Percentiles rank a stretch among this genome's conserved stretches.
Conservation (phyloP, 2,888 invertebrate species). For the Adela reaumurella region DNA sequence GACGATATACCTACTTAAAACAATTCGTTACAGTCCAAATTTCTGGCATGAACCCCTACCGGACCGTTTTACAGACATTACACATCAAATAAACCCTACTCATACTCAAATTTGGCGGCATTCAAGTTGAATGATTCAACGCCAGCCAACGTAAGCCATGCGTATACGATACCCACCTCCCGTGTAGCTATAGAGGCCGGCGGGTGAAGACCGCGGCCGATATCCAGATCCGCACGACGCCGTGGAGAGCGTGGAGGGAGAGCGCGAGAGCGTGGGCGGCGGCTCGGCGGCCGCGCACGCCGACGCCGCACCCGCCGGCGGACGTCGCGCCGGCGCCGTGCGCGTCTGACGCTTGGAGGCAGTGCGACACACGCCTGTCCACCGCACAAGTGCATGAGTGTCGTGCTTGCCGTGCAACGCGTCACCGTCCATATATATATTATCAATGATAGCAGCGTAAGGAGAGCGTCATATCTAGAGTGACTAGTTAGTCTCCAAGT, state of each 20-base stretch:
- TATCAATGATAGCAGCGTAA: too few relatives aligned
- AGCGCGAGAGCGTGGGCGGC: slow-evolving; percentile 17
- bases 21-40: too few relatives aligned
- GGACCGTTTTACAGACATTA: too few relatives aligned
- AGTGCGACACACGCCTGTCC: slow-evolving; percentile 48
- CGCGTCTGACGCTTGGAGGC: slow-evolving; percentile 49
- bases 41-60: too few relatives aligned
- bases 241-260: slow-evolving; percentile 37
- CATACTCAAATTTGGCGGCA: too few relatives aligned
- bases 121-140: slow-evolving; percentile 2
- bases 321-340: slow-evolving; percentile 38
- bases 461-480: too few relatives aligned
- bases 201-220: slow-evolving; percentile 73
- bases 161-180: slow-evolving; percentile 31
- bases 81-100: too few relatives aligned
- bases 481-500: too few relatives aligned
- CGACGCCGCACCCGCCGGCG: slow-evolving; percentile 21
- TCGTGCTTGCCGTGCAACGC: too few relatives aligned
- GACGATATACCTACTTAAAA: too few relatives aligned
- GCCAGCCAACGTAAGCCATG: background rate
- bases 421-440: too few relatives aligned
- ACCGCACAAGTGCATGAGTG: too few relatives aligned
- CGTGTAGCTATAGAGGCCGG: slow-evolving; percentile 74
- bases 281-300: slow-evolving; percentile 21
- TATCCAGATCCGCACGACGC: slow-evolving; percentile 44